phyloP scores from a whole-genome alignment of 1,140 invertebrate species.

The Galleria mellonella region DNA sequence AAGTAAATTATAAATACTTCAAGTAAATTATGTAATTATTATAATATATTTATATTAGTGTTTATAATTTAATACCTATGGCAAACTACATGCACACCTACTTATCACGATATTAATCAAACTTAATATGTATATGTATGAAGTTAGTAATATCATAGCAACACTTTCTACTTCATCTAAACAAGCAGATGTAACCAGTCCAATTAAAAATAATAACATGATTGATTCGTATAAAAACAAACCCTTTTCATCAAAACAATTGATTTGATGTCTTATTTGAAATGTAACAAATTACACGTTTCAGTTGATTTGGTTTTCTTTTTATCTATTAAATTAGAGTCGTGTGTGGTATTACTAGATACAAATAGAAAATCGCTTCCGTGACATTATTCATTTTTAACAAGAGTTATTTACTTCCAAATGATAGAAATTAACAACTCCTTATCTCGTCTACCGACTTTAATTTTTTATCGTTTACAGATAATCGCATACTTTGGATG shows the following conservation, averaged over 20 bases:
- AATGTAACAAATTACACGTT: slow-evolving; percentile 51
- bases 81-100: too few species aligned
- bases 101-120: too few species aligned
- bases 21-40: too few species aligned
- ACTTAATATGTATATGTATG: too few species aligned
- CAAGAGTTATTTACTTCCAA: slow-evolving; percentile 22
- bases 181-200: slow-evolving; percentile 38
- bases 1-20: too few species aligned
- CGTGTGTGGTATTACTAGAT: slow-evolving; percentile 26
- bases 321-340: slow-evolving; percentile 29
- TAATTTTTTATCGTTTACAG: slow-evolving; percentile 30
- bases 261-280: slow-evolving; percentile 57
- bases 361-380: slow-evolving; percentile 24
- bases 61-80: too few species aligned
- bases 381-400: slow-evolving; percentile 43
- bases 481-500: slow-evolving; percentile 47
- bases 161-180: not conserved
- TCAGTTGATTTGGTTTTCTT: slow-evolving; percentile 29
- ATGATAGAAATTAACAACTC: slow-evolving; percentile 41
- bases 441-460: slow-evolving; percentile 15
- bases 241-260: slow-evolving; percentile 49
- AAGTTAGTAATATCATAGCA: too few species aligned
- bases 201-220: slow-evolving; percentile 65
- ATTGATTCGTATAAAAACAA: slow-evolving; percentile 48
- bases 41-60: too few species aligned